Evolutionary conservation across 2,888 invertebrate species (phyloP).

Genomic region (Ypsolopha scabrella): DNA sequence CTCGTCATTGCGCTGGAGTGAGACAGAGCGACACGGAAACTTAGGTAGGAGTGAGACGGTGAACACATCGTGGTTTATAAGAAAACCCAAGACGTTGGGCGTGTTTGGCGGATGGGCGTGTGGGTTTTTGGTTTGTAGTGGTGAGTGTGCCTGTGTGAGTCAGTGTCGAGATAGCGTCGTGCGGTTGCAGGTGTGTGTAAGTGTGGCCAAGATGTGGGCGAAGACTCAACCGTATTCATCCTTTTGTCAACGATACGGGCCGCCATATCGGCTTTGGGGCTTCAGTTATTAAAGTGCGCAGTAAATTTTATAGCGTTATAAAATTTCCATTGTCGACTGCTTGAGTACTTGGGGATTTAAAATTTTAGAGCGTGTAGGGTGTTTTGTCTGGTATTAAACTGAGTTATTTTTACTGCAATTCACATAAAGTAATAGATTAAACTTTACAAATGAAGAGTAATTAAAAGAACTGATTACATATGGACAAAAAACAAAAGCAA

Average conservation of each 20-base stretch:
- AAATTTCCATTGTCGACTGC: slow-evolving; percentile 49
- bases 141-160: slow-evolving; percentile 34
- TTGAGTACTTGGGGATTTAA: not conserved
- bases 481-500: too few relatives aligned
- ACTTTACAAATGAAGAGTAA: too few relatives aligned
- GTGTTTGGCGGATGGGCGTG: slow-evolving; percentile 70
- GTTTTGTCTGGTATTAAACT: too few relatives aligned
- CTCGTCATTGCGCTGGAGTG: slow-evolving; percentile 64
- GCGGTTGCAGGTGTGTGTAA: slow-evolving; percentile 17
- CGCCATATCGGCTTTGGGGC: slow-evolving; percentile 51
- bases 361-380: too few relatives aligned
- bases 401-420: too few relatives aligned
- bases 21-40: slow-evolving; percentile 24
- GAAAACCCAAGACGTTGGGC: slow-evolving; percentile 71
- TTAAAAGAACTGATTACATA: too few relatives aligned
- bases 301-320: slow-evolving; percentile 58
- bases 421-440: too few relatives aligned
- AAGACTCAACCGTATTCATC: slow-evolving; percentile 34
- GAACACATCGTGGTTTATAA: slow-evolving; percentile 69
- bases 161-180: slow-evolving; percentile 14
- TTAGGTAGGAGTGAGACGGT: slow-evolving; percentile 40
- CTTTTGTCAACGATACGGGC: slow-evolving; percentile 65
- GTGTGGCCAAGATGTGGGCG: slow-evolving; percentile 39
- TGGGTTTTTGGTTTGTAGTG: slow-evolving; percentile 51
- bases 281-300: slow-evolving; percentile 64